Evolutionary conservation across 2,797 vertebrate species (phyloP).

Genomic region (Anabacerthia variegaticeps): DNA sequence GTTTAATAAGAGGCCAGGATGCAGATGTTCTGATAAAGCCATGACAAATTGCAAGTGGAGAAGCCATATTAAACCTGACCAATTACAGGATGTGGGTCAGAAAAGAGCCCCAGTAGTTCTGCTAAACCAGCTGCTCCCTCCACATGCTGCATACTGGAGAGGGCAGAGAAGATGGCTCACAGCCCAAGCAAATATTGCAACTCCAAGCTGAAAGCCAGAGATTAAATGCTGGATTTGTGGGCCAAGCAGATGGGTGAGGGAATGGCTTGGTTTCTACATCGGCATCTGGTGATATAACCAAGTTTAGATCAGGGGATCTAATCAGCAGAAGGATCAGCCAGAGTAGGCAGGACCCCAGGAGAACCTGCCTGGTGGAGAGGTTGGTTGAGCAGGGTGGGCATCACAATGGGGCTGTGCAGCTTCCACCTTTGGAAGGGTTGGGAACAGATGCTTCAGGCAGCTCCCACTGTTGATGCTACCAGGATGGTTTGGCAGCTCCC

Average conservation of each 20-base stretch:
- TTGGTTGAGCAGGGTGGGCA: neutral
- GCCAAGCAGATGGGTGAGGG: neutral
- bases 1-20: conserved; percentile 41
- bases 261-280: neutral
- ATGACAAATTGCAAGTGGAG: conserved; percentile 12
- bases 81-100: neutral
- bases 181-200: neutral
- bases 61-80: neutral
- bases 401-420: accelerated
- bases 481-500: neutral
- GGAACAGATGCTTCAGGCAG: neutral
- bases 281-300: neutral
- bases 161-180: neutral
- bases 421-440: neutral
- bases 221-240: neutral
- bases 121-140: neutral
- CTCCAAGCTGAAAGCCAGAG: neutral
- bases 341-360: neutral
- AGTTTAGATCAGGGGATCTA: neutral
- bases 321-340: neutral
- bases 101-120: neutral
- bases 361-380: neutral
- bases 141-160: accelerated
- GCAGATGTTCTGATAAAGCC: conserved; percentile 44
- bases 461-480: neutral